Percentiles rank a stretch among this genome's conserved stretches.
Conservation (phyloP, 2,888 invertebrate species). For the Mystacides longicornis region DNA sequence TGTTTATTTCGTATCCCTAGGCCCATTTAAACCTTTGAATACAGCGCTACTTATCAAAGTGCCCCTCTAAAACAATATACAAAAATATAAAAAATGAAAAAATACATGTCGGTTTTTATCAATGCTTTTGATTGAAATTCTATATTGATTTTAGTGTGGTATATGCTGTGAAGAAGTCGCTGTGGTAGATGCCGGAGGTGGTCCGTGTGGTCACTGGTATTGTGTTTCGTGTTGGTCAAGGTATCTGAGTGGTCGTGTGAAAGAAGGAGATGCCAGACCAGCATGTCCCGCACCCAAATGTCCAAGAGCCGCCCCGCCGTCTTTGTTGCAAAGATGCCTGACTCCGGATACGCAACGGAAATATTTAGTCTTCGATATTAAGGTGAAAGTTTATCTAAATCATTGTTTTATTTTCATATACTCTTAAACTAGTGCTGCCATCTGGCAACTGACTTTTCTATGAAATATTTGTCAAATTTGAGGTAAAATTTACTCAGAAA, state of each 20-base stretch:
- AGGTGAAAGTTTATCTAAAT: slow-evolving; percentile 37
- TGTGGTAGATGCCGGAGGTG: slow-evolving; percentile 19
- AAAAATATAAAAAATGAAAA: too few species aligned
- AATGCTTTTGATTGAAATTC: too few species aligned
- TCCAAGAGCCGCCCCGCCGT: slow-evolving; percentile 55
- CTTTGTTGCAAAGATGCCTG: slow-evolving; percentile 58
- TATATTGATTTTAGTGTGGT: slow-evolving; percentile 47
- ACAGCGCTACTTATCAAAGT: too few species aligned
- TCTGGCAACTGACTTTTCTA: too few species aligned
- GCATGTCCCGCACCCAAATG: slow-evolving; percentile 59
- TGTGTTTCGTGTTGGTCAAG: slow-evolving; percentile 59
- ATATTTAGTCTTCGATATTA: slow-evolving; percentile 62
- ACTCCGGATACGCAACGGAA: slow-evolving; percentile 57
- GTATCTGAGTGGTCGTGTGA: slow-evolving; percentile 57
- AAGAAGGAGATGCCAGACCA: slow-evolving; percentile 58
- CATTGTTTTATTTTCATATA: background rate
- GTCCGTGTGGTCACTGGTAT: slow-evolving; percentile 53
- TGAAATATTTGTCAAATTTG: too few species aligned
- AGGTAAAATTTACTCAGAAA: too few species aligned
- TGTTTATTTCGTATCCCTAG: too few species aligned
- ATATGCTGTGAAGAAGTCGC: slow-evolving; percentile 40
- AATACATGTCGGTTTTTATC: too few species aligned
- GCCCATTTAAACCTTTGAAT: too few species aligned
- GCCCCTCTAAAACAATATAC: too few species aligned
- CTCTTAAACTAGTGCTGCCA: too few species aligned